A percentile compares a stretch with the other conserved stretches of the same genome.
These are phyloP conservation scores for Cetoscarus ocellatus DNA, from an alignment of 2,797 vertebrate species.

Conservation along the genomic window DNA sequence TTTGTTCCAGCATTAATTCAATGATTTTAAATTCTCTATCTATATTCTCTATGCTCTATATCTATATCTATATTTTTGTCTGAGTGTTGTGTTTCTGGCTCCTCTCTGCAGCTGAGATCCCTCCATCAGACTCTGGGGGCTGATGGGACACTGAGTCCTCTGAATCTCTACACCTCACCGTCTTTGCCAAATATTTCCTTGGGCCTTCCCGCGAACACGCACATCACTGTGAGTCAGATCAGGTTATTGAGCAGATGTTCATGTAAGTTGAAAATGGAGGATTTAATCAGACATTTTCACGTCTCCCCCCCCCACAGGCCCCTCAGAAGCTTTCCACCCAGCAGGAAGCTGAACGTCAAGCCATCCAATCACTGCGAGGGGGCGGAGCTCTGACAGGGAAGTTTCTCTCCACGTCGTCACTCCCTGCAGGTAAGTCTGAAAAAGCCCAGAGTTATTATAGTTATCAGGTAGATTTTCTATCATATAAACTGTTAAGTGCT, in stretches of 20 bases:
- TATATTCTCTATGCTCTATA: no score
- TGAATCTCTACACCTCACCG: constrained; percentile 96
- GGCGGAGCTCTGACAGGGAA: constrained; percentile 90
- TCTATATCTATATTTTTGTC: no score
- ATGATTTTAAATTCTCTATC: no score
- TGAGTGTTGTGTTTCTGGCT: neutral
- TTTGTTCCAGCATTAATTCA: no score
- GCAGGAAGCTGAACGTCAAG: constrained; percentile 92
- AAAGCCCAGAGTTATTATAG: no score
- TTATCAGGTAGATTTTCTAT: no score
- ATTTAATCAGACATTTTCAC: neutral
- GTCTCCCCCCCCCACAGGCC: constrained; percentile 70
- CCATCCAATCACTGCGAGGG: constrained; percentile 89
- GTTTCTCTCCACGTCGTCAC: constrained; percentile 93
- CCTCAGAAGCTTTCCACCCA: constrained; percentile 90
- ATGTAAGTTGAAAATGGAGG: no score
- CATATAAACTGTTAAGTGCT: neutral
- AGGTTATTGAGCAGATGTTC: neutral
- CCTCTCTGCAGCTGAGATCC: constrained; percentile 87
- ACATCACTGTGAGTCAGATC: constrained; percentile 87
- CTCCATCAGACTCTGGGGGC: constrained; percentile 90
- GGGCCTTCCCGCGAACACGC: constrained; percentile 93
- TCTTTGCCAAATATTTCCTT: constrained; percentile 97
- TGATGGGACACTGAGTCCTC: constrained; percentile 90
- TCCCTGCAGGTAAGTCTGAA: constrained; percentile 82